Conservation (phyloP, 2,888 invertebrate genomes). For the Perithous albicinctus region DNA sequence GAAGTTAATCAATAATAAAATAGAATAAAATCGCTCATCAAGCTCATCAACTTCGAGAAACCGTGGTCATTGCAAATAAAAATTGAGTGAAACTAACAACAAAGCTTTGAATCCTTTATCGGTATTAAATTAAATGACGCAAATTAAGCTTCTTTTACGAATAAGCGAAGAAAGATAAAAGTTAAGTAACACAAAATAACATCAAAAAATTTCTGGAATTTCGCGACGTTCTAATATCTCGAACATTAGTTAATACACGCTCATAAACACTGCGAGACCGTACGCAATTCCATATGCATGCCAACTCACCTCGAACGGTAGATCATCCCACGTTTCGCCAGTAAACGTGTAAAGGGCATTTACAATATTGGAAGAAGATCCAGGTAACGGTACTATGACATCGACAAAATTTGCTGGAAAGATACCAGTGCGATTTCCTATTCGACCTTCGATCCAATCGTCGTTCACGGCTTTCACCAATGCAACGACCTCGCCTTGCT, state of each 20-base stretch:
- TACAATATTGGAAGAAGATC: constrained; percentile 81
- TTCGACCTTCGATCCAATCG: constrained; percentile 92
- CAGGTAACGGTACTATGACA: constrained; percentile 89
- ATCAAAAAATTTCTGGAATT: not conserved
- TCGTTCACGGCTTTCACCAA: constrained; percentile 90
- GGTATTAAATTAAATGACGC: no score
- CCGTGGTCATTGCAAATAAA: no score
- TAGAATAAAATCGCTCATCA: no score
- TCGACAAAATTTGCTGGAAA: constrained; percentile 94
- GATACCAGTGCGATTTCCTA: constrained; percentile 90
- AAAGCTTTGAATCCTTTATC: no score
- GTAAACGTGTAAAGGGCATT: constrained; percentile 91
- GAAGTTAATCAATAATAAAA: no score
- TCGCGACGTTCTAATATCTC: not conserved
- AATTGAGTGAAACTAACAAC: no score
- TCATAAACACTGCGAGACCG: not conserved
- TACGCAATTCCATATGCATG: not conserved
- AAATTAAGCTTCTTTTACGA: no score
- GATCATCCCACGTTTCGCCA: constrained; percentile 87
- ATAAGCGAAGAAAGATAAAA: not conserved
- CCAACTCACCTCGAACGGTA: constrained; percentile 86
- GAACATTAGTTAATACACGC: not conserved
- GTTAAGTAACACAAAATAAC: not conserved
- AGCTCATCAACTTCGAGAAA: no score
- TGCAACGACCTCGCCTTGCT: constrained; percentile 91